Evolutionary conservation across 2,113 vertebrate genomes (phyloP).

Genomic region (Catagonus wagneri): DNA sequence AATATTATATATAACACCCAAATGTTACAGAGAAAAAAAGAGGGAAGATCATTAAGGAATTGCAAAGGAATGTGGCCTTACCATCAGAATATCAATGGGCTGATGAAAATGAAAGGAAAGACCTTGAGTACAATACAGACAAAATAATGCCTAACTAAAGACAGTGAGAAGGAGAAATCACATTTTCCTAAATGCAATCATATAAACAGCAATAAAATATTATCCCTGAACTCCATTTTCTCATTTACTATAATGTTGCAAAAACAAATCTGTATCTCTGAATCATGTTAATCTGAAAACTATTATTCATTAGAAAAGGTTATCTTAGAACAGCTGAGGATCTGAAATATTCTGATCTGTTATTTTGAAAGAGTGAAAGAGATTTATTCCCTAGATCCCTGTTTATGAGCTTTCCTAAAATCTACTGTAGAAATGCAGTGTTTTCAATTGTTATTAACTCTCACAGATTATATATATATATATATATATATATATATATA

Average conservation of each 20-base stretch:
- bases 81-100: neutral
- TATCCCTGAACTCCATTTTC: neutral
- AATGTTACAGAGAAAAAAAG: neutral
- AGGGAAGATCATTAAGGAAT: neutral
- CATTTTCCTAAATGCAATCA: neutral
- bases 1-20: neutral
- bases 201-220: neutral
- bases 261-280: neutral
- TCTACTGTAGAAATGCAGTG: neutral
- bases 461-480: conserved; percentile 64
- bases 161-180: neutral
- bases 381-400: neutral
- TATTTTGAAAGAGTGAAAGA: conserved; percentile 33
- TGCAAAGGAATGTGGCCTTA: neutral
- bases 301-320: neutral
- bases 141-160: neutral
- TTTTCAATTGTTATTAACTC: conserved; percentile 65
- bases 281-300: neutral
- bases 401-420: neutral
- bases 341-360: neutral
- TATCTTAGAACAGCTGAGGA: neutral
- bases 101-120: neutral
- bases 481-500: conserved; percentile 79
- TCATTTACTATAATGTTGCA: neutral
- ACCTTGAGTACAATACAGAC: neutral